Percentiles rank a stretch among this genome's conserved stretches.
Evolutionary conservation across 2,113 vertebrate genomes (phyloP).

Genomic region (Sciurus niger): DNA sequence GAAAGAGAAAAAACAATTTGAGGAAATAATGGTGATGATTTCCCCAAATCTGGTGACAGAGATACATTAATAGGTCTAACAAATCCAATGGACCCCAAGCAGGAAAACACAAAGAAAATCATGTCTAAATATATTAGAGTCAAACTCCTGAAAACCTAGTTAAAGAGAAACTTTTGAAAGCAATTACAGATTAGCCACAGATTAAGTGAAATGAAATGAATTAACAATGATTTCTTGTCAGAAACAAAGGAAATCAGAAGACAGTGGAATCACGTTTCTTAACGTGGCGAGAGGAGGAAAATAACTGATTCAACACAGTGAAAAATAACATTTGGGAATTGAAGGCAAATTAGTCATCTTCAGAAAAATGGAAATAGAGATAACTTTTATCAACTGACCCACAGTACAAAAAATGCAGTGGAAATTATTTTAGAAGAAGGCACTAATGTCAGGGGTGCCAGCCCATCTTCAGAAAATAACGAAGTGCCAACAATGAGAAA

Average conservation of each 20-base stretch:
- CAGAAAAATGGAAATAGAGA: conserved; percentile 1
- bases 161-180: conserved; percentile 36
- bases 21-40: neutral
- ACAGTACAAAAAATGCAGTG: neutral
- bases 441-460: neutral
- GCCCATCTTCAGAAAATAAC: neutral
- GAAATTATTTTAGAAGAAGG: neutral
- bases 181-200: neutral
- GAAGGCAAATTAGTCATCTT: conserved; percentile 30
- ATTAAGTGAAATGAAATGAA: neutral
- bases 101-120: neutral
- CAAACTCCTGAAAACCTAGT: neutral
- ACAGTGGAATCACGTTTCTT: neutral
- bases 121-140: neutral
- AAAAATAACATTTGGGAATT: neutral
- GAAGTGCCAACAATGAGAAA: neutral
- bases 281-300: neutral
- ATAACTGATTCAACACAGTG: neutral
- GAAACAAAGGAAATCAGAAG: neutral
- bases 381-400: neutral
- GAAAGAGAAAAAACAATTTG: neutral
- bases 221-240: conserved; percentile 31
- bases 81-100: neutral
- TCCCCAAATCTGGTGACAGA: neutral
- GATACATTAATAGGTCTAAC: neutral